A percentile compares a stretch with the other conserved stretches of the same genome.
phyloP scores from a whole-genome alignment of 2,113 vertebrate genomes.

The Tapirus terrestris region DNA sequence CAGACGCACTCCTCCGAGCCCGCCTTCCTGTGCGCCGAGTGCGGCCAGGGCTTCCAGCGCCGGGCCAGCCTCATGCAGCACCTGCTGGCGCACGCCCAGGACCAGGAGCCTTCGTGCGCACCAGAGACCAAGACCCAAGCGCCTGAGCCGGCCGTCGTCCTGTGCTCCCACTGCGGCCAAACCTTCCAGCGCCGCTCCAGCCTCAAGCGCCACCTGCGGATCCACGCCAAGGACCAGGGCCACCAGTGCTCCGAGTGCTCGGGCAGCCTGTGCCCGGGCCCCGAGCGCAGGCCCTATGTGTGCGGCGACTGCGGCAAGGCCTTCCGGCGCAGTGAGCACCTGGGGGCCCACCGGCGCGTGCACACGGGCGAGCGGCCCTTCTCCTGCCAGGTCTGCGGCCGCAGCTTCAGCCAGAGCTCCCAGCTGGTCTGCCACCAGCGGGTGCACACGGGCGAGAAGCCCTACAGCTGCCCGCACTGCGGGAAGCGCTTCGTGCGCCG shows the following conservation, averaged over 20 bases:
- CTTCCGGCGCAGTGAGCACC: constrained; percentile 88
- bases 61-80: constrained; percentile 74
- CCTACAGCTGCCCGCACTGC: constrained; percentile 74
- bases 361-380: constrained; percentile 86
- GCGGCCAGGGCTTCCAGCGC: constrained; percentile 75
- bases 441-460: constrained; percentile 76
- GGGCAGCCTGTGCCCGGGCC: neutral
- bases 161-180: constrained; percentile 76
- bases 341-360: constrained; percentile 87
- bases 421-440: constrained; percentile 79
- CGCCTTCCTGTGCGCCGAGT: constrained; percentile 73
- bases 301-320: constrained; percentile 89
- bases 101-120: neutral
- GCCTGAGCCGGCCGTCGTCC: neutral
- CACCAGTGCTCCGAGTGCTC: neutral
- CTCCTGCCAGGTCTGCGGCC: constrained; percentile 76
- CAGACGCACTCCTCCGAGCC: constrained; percentile 69
- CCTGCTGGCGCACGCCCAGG: constrained; percentile 61
- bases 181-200: constrained; percentile 76
- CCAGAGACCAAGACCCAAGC: neutral
- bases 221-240: constrained; percentile 61
- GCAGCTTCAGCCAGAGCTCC: constrained; percentile 79
- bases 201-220: constrained; percentile 75
- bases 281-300: constrained; percentile 76
- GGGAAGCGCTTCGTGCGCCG: constrained; percentile 78